These are phyloP conservation scores for Suillia variegata DNA, from an alignment of 2,888 invertebrate genomes.

Conservation along the genomic window DNA sequence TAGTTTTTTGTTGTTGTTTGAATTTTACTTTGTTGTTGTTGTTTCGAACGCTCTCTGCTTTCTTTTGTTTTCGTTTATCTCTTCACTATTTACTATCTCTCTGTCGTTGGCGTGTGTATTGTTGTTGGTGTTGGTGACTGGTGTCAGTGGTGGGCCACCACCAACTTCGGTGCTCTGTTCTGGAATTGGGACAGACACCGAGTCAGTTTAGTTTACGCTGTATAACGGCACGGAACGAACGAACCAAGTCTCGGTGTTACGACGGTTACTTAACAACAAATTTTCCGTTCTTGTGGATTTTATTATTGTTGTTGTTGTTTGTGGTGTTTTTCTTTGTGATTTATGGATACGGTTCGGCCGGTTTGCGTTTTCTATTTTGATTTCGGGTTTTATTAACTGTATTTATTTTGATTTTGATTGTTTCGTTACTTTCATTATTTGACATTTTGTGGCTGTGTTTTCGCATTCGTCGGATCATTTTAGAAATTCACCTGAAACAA, in stretches of 20 bases:
- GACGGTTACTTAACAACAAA: slow-evolving; percentile 5
- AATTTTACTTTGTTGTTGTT: neutral
- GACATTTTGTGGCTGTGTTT: slow-evolving; percentile 12
- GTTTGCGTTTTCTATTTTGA: neutral
- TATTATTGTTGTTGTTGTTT: slow-evolving; percentile 2
- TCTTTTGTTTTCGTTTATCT: neutral
- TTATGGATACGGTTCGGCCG: slow-evolving; percentile 5
- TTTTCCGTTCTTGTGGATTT: neutral
- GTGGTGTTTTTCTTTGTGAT: neutral
- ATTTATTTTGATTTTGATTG: neutral
- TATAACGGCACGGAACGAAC: slow-evolving; percentile 19
- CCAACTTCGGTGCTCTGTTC: slow-evolving; percentile 1
- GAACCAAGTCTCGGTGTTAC: neutral
- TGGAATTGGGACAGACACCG: slow-evolving; percentile 18
- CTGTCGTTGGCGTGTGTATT: neutral
- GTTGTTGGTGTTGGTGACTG: too few species aligned
- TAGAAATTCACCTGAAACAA: slow-evolving; percentile 13
- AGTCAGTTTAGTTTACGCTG: slow-evolving; percentile 19
- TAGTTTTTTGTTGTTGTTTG: too few species aligned
- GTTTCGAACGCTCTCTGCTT: slow-evolving; percentile 1
- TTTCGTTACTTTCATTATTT: neutral
- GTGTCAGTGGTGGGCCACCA: neutral
- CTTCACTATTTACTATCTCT: neutral
- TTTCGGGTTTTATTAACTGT: neutral
- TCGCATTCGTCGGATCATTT: slow-evolving; percentile 21